These are phyloP conservation scores for Oscheius myriophilus DNA, from an alignment of 2,888 invertebrate species.

Conservation along the genomic window DNA sequence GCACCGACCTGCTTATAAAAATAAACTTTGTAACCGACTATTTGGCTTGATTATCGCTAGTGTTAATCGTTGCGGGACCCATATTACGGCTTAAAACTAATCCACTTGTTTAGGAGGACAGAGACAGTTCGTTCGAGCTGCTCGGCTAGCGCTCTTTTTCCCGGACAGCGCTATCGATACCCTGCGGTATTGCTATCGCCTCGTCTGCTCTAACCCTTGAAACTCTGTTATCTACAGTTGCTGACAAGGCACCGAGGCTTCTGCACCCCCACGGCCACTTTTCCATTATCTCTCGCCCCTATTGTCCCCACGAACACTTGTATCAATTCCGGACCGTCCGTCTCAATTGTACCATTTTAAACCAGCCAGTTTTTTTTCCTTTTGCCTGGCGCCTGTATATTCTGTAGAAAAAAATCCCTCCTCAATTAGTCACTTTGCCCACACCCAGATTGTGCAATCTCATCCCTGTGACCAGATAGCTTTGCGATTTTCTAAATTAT, in stretches of 20 bases:
- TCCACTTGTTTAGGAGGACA: constrained; percentile 20
- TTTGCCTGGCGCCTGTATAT: neutral
- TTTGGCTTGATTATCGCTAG: no score
- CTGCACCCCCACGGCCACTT: neutral
- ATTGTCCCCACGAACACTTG: no score
- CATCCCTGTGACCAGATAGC: constrained; percentile 20
- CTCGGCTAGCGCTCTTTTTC: constrained; percentile 5
- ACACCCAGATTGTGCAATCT: constrained; percentile 21
- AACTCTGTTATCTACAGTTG: constrained; percentile 17
- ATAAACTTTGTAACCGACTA: no score
- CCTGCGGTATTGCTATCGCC: no score
- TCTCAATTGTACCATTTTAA: no score
- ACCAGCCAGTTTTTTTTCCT: no score
- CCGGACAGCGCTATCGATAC: neutral
- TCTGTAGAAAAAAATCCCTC: neutral
- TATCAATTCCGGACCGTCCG: no score
- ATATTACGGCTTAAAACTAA: neutral
- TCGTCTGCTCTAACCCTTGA: constrained; percentile 2
- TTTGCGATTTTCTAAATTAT: constrained; percentile 9
- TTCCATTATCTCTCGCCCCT: neutral
- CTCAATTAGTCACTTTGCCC: neutral
- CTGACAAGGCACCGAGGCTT: constrained; percentile 1
- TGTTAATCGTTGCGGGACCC: no score
- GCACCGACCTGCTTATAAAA: no score
- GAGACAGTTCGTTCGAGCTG: constrained; percentile 28